Percentiles rank a stretch among this genome's conserved stretches.
Conservation (phyloP, 2,888 invertebrate genomes). For the Rosalia funebris region DNA sequence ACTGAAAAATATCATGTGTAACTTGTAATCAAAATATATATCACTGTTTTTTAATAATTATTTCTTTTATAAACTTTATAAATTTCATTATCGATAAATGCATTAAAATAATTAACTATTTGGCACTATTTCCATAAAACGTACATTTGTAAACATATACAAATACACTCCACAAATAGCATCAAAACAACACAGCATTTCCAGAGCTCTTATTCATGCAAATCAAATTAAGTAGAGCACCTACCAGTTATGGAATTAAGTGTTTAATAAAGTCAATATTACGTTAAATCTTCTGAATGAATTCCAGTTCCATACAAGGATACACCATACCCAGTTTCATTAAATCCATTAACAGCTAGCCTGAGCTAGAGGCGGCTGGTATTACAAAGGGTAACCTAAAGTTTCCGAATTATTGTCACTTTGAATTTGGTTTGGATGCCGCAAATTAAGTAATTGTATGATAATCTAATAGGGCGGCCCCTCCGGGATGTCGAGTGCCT, state of each 20-base stretch:
- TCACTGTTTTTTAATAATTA: no score
- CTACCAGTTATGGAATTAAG: not conserved
- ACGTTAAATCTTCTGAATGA: not conserved
- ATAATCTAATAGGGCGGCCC: not conserved
- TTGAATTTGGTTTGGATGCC: not conserved
- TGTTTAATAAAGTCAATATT: constrained; percentile 6
- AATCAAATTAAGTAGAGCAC: not conserved
- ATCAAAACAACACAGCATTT: not conserved
- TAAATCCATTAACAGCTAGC: not conserved
- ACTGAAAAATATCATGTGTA: no score
- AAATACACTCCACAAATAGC: not conserved
- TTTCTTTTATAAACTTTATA: no score
- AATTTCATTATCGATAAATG: no score
- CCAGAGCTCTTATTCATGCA: not conserved
- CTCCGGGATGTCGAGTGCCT: not conserved
- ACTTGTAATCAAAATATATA: no score
- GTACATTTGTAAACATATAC: no score
- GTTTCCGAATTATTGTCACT: not conserved
- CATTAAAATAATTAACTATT: no score
- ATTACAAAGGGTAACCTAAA: constrained; percentile 9
- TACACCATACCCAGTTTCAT: constrained; percentile 1
- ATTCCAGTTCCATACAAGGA: not conserved
- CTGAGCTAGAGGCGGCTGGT: not conserved
- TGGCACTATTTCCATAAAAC: no score
- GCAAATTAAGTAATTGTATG: not conserved